Percentiles rank a stretch among this genome's conserved stretches.
Evolutionary conservation across 2,797 vertebrate genomes (phyloP).

Genomic region (Crypturellus tataupa): DNA sequence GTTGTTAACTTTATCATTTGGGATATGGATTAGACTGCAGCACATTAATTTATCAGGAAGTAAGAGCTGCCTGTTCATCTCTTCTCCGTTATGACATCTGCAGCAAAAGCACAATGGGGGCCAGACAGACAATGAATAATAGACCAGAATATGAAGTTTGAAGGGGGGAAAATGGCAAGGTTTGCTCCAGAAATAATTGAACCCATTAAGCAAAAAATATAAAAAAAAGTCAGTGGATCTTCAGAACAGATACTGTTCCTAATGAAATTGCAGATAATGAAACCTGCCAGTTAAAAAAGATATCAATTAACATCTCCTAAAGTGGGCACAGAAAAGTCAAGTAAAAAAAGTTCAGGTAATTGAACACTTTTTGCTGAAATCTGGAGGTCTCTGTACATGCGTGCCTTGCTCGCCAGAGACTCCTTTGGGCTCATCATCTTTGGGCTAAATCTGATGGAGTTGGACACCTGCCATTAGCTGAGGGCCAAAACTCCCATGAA

Average conservation of each 20-base stretch:
- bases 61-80: slow-evolving; percentile 62
- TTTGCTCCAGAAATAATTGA: slow-evolving; percentile 71
- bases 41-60: slow-evolving; percentile 69
- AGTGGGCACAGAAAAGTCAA: neutral
- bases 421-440: neutral
- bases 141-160: slow-evolving; percentile 71
- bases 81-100: slow-evolving; percentile 72
- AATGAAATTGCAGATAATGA: slow-evolving; percentile 59
- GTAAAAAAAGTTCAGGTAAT: neutral
- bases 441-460: neutral
- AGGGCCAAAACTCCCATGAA: neutral
- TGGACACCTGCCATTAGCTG: neutral
- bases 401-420: neutral
- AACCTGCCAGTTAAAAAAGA: slow-evolving; percentile 55
- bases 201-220: slow-evolving; percentile 65
- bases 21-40: slow-evolving; percentile 65
- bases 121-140: slow-evolving; percentile 67
- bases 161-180: slow-evolving; percentile 48
- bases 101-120: slow-evolving; percentile 60
- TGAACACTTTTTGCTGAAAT: neutral
- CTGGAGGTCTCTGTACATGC: neutral
- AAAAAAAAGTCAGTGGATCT: slow-evolving; percentile 32
- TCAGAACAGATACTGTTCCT: slow-evolving; percentile 24
- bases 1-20: slow-evolving; percentile 74
- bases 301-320: slow-evolving; percentile 47